A percentile compares a stretch with the other conserved stretches of the same genome.
phyloP scores from a whole-genome alignment of 2,888 invertebrate genomes.

The Chalcis sispes region DNA sequence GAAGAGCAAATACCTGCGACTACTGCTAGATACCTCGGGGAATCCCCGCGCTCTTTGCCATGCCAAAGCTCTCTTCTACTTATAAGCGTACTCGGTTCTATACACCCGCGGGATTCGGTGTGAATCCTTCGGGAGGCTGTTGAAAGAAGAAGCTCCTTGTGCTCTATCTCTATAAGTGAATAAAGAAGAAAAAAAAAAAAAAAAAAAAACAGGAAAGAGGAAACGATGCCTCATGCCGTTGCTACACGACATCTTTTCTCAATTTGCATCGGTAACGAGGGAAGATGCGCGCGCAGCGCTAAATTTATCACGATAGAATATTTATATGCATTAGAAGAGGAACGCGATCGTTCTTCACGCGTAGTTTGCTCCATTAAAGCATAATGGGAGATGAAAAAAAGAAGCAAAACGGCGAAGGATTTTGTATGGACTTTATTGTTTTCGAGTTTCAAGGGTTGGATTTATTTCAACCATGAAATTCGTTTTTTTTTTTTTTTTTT shows the following conservation, averaged over 20 bases:
- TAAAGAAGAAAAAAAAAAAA: background rate
- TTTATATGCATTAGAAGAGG: background rate
- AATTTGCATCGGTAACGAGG: slow-evolving; percentile 25
- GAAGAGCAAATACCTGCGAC: too few species aligned
- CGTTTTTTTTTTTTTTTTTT: too few species aligned
- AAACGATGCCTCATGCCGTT: too few species aligned
- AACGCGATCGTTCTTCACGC: too few species aligned
- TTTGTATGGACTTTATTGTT: too few species aligned
- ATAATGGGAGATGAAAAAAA: slow-evolving; percentile 3
- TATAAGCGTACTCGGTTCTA: slow-evolving; percentile 15
- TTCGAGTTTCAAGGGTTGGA: too few species aligned
- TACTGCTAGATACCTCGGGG: too few species aligned
- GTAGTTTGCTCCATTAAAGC: slow-evolving; percentile 1
- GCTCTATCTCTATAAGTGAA: background rate
- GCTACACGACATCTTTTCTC: slow-evolving; percentile 46
- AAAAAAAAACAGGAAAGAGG: too few species aligned
- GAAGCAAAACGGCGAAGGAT: background rate
- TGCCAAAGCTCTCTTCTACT: too few species aligned
- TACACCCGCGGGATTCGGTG: slow-evolving; percentile 29
- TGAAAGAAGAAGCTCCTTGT: background rate
- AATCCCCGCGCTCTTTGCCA: too few species aligned
- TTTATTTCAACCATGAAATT: too few species aligned
- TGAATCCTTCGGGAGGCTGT: too few species aligned
- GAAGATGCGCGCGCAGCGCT: background rate
- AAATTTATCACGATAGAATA: slow-evolving; percentile 20